Percentiles rank a stretch among this genome's conserved stretches.
Conservation (phyloP, 2,113 vertebrate genomes). For the Tapirus terrestris region DNA sequence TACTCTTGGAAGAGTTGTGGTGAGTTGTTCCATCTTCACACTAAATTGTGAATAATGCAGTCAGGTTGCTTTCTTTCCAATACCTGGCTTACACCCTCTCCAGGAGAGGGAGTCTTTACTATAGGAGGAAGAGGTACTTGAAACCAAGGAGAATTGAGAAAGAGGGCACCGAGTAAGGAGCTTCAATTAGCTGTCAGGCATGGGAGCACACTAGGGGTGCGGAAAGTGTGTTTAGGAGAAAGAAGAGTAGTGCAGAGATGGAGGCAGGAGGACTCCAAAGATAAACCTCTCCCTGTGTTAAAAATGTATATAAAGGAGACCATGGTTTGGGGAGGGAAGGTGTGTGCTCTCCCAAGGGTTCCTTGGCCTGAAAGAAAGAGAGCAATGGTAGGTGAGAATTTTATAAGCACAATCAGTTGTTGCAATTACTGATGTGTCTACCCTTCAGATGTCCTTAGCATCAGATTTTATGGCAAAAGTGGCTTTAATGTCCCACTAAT, state of each 20-base stretch:
- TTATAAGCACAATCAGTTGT: not conserved
- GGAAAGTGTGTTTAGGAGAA: not conserved
- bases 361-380: not conserved
- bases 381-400: not conserved
- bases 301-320: not conserved
- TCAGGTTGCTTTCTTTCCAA: not conserved
- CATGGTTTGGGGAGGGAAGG: not conserved
- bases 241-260: not conserved
- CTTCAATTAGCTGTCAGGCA: not conserved
- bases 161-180: not conserved
- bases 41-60: not conserved
- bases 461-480: not conserved
- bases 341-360: not conserved
- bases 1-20: not conserved
- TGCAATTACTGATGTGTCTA: not conserved
- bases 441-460: not conserved
- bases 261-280: not conserved
- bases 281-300: not conserved
- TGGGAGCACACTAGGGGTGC: fast-evolving
- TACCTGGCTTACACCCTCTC: not conserved
- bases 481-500: not conserved
- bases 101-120: not conserved
- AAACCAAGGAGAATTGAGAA: not conserved
- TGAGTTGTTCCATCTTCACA: not conserved
- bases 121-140: not conserved